phyloP scores from a whole-genome alignment of 30 jellyfish, hydroid and myxozoan species.

The Mastigias papua region DNA sequence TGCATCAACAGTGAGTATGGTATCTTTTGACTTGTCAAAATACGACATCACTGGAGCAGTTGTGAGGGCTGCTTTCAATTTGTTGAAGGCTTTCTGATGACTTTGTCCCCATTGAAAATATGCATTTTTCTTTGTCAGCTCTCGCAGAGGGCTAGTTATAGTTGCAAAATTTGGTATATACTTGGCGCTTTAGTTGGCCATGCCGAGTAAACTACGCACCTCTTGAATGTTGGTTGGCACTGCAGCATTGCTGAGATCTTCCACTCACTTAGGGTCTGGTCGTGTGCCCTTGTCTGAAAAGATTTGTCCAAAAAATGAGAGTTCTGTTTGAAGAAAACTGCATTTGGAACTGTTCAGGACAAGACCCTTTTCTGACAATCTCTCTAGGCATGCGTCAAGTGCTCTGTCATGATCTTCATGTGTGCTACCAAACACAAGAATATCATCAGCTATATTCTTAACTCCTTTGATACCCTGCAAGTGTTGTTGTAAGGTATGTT shows the following conservation, averaged over 20 bases:
- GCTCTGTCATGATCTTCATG: constrained; percentile 62
- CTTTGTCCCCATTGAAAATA: constrained; percentile 7
- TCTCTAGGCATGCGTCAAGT: constrained; percentile 12
- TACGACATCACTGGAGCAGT: constrained; percentile 37
- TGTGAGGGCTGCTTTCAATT: constrained; percentile 25
- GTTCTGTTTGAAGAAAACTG: constrained; percentile 29
- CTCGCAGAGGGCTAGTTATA: constrained; percentile 59
- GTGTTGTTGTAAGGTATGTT: constrained; percentile 23
- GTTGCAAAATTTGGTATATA: constrained; percentile 32
- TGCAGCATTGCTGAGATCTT: constrained; percentile 13
- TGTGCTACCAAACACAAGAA: constrained; percentile 48
- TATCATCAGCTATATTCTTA: constrained; percentile 44
- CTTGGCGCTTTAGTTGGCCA: constrained; percentile 47
- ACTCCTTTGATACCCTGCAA: constrained; percentile 45
- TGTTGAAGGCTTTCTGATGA: constrained; percentile 20
- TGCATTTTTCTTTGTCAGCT: constrained; percentile 34
- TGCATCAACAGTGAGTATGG: constrained; percentile 25
- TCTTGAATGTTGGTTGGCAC: constrained; percentile 39
- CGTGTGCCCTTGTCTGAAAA: constrained; percentile 26
- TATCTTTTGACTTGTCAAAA: constrained; percentile 36
- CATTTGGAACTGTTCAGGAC: constrained; percentile 55
- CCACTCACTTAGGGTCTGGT: constrained; percentile 46
- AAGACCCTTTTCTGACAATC: constrained; percentile 21
- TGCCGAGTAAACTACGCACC: constrained; percentile 49
- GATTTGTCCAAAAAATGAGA: constrained; percentile 59